phyloP scores from a whole-genome alignment of 2,888 invertebrate species.

The Agonopterix heracliana region DNA sequence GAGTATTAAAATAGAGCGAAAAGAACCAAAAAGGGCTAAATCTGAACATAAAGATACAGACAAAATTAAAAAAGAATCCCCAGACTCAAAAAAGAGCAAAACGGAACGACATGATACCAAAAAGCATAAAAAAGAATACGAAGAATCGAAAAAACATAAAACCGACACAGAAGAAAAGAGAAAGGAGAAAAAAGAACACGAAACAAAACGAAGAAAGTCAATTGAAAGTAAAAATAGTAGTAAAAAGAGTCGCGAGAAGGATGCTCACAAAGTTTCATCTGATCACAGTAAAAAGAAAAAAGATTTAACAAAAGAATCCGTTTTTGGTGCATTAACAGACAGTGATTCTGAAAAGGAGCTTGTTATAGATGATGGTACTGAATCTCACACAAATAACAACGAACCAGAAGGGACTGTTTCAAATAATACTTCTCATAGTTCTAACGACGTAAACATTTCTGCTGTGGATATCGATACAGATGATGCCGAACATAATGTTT shows the following conservation, averaged over 20 bases:
- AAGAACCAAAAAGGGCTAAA: conserved; percentile 8
- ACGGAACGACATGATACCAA: conserved; percentile 17
- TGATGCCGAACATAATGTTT: background rate
- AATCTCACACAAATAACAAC: conserved; percentile 24
- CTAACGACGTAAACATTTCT: conserved; percentile 4
- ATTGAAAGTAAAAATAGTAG: conserved; percentile 7
- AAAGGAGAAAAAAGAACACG: background rate
- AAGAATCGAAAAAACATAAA: background rate
- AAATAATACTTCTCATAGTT: conserved; percentile 2
- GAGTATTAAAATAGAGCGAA: conserved; percentile 16
- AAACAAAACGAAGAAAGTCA: conserved; percentile 1
- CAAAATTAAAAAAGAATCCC: conserved; percentile 1
- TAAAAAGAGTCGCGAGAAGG: background rate
- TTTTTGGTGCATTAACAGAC: conserved; percentile 24
- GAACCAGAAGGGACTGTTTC: background rate
- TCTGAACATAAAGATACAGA: conserved; percentile 7
- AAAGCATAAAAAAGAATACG: background rate
- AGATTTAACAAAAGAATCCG: conserved; percentile 6
- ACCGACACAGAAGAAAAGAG: background rate
- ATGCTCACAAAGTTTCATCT: conserved; percentile 5
- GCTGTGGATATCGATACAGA: background rate
- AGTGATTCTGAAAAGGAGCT: conserved; percentile 49
- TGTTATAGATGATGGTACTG: conserved; percentile 40
- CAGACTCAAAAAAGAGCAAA: conserved; percentile 14
- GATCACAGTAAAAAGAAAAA: conserved; percentile 1